Base-by-base conservation (phyloP, 53 echinoderm and acorn worm genomes). In the Echinarachnius parma region DNA sequence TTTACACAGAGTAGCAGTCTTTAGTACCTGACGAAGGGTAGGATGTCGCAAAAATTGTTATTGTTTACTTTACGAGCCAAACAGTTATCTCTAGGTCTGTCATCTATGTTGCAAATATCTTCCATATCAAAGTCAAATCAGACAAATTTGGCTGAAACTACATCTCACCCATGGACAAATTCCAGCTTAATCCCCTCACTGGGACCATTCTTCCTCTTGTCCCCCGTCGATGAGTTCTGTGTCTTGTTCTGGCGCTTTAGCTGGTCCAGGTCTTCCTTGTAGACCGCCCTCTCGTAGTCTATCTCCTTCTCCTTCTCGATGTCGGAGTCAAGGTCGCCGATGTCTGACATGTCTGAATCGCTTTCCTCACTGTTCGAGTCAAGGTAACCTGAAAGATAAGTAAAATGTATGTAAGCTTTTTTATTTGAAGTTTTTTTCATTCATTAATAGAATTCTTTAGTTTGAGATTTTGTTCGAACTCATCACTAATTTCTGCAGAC, bases 361-460 rank as follows among this genome's bases (percentile, higher is more conserved):
- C 95, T 95, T 64, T 91, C 90, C 31, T 95, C 95, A 79, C 95
- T 95, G 71, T 95, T 95, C 25, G 95, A 95, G 64, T 95, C 95
- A 36, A 91, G 29, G 61, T 91, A 85, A 21, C 90, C 95, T 94
- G 48, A 21, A n/a, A n/a, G n/a, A n/a, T n/a, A n/a, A n/a, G n/a
- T n/a, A n/a, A n/a, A n/a, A n/a, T n/a, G n/a, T n/a, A n/a, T n/a
- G n/a, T n/a, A n/a, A n/a, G n/a, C n/a, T n/a, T n/a, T n/a, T n/a
- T n/a, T n/a, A n/a, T n/a, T n/a, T n/a, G n/a, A n/a, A n/a, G n/a
- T n/a, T n/a, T n/a, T n/a, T n/a, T n/a, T n/a, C n/a, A n/a, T n/a
- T n/a, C n/a, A n/a, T n/a, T n/a, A n/a, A n/a, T n/a, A n/a, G n/a
- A n/a, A n/a, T n/a, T n/a, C n/a, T n/a, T n/a, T n/a, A n/a, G n/a